Base-by-base conservation (phyloP, 2,113 vertebrate species). In the Phalacrocorax aristotelis region DNA sequence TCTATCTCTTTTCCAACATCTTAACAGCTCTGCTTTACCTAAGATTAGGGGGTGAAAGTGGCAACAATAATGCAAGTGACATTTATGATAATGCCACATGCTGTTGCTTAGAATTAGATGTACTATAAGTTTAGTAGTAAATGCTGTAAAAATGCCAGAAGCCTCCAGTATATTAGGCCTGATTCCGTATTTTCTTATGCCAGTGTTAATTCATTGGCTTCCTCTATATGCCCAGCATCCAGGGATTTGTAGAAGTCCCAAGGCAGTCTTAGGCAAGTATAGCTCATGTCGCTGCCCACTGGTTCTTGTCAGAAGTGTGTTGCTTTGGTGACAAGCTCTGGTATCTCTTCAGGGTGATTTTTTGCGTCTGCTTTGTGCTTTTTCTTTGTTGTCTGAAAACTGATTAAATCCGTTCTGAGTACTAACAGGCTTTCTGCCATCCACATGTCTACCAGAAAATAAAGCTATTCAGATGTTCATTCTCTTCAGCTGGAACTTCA, bases 261-360 rank as follows among this genome's bases (percentile, higher is more conserved):
- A 51, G 61, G 65, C 54, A 93, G 46, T 79, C 57, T 60, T 46
- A 62, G 49, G 66, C 75, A 88, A 66, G 21, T 48, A 52, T 8
- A 92, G 40, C 71, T 93, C 62, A 48, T 82, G 77, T 84, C 65
- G 71, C 40, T 82, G 66, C 27, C 61, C 80, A 79, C 80, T 85
- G 62, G 51, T 62, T 97, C 49, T 94, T 93, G 58, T 95, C 74
- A 88, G 84, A 88, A 78, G 12, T 26, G 36, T 80, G 32, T 65
- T 96, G 96, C 95, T 98, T 97, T 94, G 83, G 76, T 97, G 93
- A 96, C 89, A 97, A 97, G 93, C 68, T 87, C 60, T 87, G 87
- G 82, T 95, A 65, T 90, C 75, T 95, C 81, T 95, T 96, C 91
- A 89, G 92, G 29, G 20, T 74, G 71, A 62, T 54, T 85, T 94